Evolutionary conservation across 2,888 invertebrate genomes (phyloP).

Genomic region (Myathropa florea): DNA sequence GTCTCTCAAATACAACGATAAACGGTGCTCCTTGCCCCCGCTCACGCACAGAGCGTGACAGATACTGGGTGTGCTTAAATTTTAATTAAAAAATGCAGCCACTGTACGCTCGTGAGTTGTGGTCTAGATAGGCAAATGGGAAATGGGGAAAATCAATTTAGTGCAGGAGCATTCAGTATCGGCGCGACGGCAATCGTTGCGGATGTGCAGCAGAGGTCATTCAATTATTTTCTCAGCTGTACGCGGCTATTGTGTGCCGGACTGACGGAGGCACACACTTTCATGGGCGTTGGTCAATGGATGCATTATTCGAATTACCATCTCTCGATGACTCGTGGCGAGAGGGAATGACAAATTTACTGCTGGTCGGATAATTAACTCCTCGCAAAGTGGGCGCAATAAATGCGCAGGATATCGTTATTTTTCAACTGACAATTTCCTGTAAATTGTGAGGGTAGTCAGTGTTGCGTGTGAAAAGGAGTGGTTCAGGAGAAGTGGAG

Average conservation of each 20-base stretch:
- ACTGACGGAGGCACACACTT: neutral
- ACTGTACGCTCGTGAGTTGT: neutral
- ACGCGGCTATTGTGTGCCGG: neutral
- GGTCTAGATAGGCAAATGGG: constrained; percentile 1
- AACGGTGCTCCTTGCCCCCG: constrained; percentile 7
- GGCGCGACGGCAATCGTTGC: neutral
- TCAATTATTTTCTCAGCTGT: constrained; percentile 11
- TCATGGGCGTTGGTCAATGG: constrained; percentile 11
- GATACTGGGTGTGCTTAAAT: constrained; percentile 34
- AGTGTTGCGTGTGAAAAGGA: no score
- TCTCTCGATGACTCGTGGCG: neutral
- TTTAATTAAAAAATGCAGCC: constrained; percentile 59
- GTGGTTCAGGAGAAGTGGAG: no score
- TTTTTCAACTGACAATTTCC: no score
- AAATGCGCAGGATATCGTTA: no score
- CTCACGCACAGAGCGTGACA: no score
- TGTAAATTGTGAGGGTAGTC: no score
- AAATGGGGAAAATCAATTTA: constrained; percentile 42
- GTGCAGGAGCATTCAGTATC: constrained; percentile 9
- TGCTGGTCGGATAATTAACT: neutral
- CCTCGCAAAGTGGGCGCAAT: no score
- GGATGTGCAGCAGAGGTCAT: neutral
- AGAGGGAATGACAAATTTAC: neutral
- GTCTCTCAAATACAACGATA: constrained; percentile 46
- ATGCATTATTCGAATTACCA: constrained; percentile 17